phyloP scores from a whole-genome alignment of 37 sponge, comb jelly and placozoan genomes.

The Halichondria panicea region DNA sequence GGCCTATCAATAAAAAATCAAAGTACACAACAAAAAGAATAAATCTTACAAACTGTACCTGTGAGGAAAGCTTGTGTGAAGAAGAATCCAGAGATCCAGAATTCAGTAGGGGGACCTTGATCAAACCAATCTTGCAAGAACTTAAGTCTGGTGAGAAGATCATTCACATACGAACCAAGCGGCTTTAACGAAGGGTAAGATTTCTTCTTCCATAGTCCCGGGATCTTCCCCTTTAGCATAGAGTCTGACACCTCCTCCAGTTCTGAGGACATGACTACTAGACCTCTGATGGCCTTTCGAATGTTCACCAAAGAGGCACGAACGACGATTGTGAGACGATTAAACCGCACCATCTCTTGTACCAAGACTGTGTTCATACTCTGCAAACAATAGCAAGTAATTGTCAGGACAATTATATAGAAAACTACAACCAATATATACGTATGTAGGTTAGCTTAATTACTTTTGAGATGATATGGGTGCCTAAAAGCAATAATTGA shows the following conservation, averaged over 20 bases:
- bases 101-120: conserved; percentile 87
- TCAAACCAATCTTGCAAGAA: conserved; percentile 99
- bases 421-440: neutral
- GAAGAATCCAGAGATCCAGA: conserved; percentile 99
- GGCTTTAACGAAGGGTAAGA: conserved; percentile 99
- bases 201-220: conserved; percentile 96
- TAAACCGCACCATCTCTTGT: conserved; percentile 99
- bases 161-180: conserved; percentile 96
- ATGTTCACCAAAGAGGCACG: conserved; percentile 83
- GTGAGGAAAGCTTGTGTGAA: conserved; percentile 99
- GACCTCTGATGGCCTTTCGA: conserved; percentile 99
- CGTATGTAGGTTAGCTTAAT: neutral
- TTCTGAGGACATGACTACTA: conserved; percentile 98
- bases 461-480: neutral
- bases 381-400: conserved; percentile 24
- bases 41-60: conserved; percentile 47
- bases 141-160: conserved; percentile 93
- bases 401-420: neutral
- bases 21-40: neutral
- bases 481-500: neutral
- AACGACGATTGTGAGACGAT: conserved; percentile 84
- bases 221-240: conserved; percentile 97
- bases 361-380: conserved; percentile 99
- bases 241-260: conserved; percentile 93
- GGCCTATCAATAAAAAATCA: too few relatives aligned